These are phyloP conservation scores for Latheticus oryzae DNA, from an alignment of 2,888 invertebrate genomes.

Conservation along the genomic window DNA sequence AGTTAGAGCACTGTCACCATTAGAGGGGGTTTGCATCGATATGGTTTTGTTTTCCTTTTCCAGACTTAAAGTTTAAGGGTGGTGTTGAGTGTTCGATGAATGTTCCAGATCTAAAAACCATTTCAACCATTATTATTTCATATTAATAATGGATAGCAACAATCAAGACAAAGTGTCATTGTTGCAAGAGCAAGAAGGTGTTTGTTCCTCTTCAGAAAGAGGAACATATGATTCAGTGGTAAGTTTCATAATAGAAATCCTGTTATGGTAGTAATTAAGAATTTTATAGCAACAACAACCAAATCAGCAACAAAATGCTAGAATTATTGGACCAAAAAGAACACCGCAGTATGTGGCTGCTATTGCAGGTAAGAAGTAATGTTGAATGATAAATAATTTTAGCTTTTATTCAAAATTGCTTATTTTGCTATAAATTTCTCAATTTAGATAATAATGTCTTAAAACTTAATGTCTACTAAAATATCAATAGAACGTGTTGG, in stretches of 20 bases:
- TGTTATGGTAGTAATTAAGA: not conserved
- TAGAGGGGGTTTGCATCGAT: too few species aligned
- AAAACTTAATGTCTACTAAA: too few species aligned
- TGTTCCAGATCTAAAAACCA: too few species aligned
- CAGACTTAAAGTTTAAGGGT: too few species aligned
- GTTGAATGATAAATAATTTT: too few species aligned
- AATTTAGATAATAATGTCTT: constrained; percentile 13
- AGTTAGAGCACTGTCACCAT: too few species aligned
- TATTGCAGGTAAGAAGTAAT: constrained; percentile 71
- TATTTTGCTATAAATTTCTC: constrained; percentile 10
- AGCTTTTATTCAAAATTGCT: too few species aligned
- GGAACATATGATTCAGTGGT: constrained; percentile 25
- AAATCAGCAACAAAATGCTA: constrained; percentile 1
- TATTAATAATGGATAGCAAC: constrained; percentile 6
- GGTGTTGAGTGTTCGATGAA: too few species aligned
- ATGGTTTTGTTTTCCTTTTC: too few species aligned
- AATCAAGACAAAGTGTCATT: constrained; percentile 28
- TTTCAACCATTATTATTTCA: too few species aligned
- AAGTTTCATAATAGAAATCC: constrained; percentile 1
- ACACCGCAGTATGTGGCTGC: constrained; percentile 76
- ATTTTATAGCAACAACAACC: not conserved
- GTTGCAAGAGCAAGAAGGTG: constrained; percentile 21
- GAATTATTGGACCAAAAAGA: constrained; percentile 53
- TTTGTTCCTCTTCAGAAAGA: constrained; percentile 10
- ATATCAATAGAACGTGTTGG: too few species aligned